These are phyloP conservation scores for Chironomus riparius DNA, from an alignment of 2,888 invertebrate species.

Conservation along the genomic window DNA sequence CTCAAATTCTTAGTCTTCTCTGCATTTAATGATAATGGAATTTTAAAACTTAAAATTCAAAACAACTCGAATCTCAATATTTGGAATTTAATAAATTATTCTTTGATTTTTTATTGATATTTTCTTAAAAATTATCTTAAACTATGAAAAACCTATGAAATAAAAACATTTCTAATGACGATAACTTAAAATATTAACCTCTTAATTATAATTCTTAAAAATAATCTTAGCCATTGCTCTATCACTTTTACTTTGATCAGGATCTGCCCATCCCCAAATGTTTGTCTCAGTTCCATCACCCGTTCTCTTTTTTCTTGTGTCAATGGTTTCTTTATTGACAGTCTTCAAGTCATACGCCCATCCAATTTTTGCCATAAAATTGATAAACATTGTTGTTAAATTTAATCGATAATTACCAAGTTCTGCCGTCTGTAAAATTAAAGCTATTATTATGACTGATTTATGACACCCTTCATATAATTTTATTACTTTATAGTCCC, in stretches of 20 bases:
- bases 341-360: constrained; percentile 17
- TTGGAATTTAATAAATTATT: too few species aligned
- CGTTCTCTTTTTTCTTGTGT: not conserved
- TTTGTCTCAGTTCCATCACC: not conserved
- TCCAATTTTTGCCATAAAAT: not conserved
- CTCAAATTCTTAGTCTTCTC: too few species aligned
- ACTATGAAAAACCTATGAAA: too few species aligned
- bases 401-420: constrained; percentile 1
- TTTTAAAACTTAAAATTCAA: too few species aligned
- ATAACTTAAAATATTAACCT: too few species aligned
- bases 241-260: not conserved
- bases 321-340: not conserved
- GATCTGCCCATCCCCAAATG: not conserved
- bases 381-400: constrained; percentile 3
- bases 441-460: too few species aligned
- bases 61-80: too few species aligned
- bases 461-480: too few species aligned
- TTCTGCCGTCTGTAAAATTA: not conserved
- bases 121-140: too few species aligned
- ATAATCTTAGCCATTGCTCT: not conserved
- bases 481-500: not conserved
- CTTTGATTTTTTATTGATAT: too few species aligned
- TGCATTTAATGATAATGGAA: too few species aligned
- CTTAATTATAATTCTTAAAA: not conserved
- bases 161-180: too few species aligned